Evolutionary conservation across 1,140 invertebrate species (phyloP), one percentile per base, ranked within the genome.

Genomic region (Choristoneura fumiferana): DNA sequence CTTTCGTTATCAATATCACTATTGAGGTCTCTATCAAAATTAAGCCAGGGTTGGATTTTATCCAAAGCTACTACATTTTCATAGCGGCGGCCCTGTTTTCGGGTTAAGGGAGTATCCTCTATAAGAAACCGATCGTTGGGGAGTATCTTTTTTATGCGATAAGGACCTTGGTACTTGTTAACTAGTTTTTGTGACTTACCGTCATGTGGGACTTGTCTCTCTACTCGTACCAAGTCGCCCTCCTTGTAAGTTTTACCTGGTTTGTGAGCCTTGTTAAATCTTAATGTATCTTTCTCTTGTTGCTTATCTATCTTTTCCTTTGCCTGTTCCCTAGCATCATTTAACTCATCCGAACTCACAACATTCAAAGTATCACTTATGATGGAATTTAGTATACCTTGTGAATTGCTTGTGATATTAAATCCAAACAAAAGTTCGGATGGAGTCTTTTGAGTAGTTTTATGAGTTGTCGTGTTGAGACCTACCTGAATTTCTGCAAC

Each of bases 161-260:
- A 67, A 0, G 65, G 69, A 4, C 69, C 65, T 52, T 71, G 60
- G 53, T 58, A 65, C 54, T 67, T 71, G 10, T 57, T 5, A 0
- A 60, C 60, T 18, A 71, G 45, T 43, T 71, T 71, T 35, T 71
- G 62, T 10, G 69, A 68, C 34, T 65, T 54, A n/a, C 65, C 69
- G 35, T 65, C 62, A 57, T 54, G 53, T 1, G 54, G 57, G 1
- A 54, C 33, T 15, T 65, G 58, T 15, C 62, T 52, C 37, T 67
- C 60, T 33, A 68, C 49, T 8, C 65, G 35, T 1, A 71, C 63
- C 13, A 71, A 55, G 36, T 71, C 65, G 33, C 63, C 65, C 35
- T 36, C 39, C 5, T 36, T 33, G 36, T 68, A 71, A 12, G 18
- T 4, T 37, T 12, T 65, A 8, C 17, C 15, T 4, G 60, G 4